A percentile compares a stretch with the other conserved stretches of the same genome.
Evolutionary conservation across 2,797 vertebrate genomes (phyloP).

Genomic region (Melanogrammus aeglefinus): DNA sequence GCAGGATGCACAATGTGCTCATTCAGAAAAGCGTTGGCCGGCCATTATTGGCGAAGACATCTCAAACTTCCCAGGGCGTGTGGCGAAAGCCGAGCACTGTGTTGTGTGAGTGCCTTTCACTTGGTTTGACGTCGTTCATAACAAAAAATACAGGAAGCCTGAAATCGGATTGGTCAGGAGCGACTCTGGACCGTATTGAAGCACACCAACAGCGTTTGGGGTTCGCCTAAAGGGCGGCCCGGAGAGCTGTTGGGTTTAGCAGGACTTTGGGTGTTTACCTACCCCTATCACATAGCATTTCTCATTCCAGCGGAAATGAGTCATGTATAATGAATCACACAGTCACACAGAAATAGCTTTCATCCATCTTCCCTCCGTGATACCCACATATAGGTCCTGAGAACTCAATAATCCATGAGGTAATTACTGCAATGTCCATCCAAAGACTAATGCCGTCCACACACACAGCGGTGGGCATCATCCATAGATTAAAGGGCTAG

Average conservation of each 20-base stretch:
- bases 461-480: neutral
- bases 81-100: neutral
- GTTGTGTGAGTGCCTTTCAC: neutral
- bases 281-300: neutral
- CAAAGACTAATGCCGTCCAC: constrained; percentile 42
- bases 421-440: constrained; percentile 38
- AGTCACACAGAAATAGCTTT: neutral
- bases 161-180: neutral
- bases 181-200: neutral
- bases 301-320: neutral
- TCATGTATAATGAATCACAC: constrained; percentile 1
- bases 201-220: too few relatives aligned
- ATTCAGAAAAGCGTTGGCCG: constrained; percentile 12
- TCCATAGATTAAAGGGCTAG: neutral
- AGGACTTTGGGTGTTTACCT: neutral
- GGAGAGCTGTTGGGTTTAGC: neutral
- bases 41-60: constrained; percentile 37
- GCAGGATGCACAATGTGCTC: neutral
- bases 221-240: neutral
- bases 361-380: neutral
- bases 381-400: constrained; percentile 1
- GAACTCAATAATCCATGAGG: constrained; percentile 44
- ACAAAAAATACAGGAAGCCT: neutral
- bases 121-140: neutral
- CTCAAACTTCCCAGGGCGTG: neutral